Conservation (phyloP, 2,113 vertebrate genomes). For the Chlamydotis undulata region DNA sequence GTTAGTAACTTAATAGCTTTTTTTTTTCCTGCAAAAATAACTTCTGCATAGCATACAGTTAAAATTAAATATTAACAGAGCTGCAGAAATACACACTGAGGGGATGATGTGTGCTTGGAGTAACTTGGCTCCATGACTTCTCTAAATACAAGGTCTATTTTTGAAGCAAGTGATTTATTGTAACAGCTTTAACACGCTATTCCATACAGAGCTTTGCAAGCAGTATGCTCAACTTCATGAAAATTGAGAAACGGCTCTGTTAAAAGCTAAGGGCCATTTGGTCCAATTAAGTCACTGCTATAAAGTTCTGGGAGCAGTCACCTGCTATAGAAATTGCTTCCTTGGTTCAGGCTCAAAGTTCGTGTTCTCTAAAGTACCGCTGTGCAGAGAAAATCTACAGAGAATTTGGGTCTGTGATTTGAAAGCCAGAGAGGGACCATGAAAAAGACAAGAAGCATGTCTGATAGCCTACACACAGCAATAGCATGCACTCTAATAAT, state of each 20-base stretch:
- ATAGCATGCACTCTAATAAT: neutral
- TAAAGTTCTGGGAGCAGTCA: neutral
- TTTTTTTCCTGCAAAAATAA: neutral
- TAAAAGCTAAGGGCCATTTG: neutral
- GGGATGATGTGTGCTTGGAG: neutral
- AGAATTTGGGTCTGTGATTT: neutral
- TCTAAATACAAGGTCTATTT: slow-evolving; percentile 39
- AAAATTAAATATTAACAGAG: slow-evolving; percentile 39
- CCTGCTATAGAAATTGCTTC: neutral
- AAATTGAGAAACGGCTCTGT: neutral
- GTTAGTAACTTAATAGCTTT: neutral
- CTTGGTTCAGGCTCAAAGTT: neutral
- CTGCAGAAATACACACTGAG: slow-evolving; percentile 2
- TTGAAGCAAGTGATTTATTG: slow-evolving; percentile 44
- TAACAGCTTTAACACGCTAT: neutral
- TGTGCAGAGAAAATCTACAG: neutral
- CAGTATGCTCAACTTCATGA: neutral
- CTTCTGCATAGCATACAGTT: neutral
- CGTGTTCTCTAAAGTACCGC: neutral
- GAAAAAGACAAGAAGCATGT: neutral
- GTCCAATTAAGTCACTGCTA: neutral
- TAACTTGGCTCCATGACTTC: neutral
- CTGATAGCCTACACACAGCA: neutral
- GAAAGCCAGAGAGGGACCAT: neutral
- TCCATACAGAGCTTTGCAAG: neutral